Percentiles rank a stretch among this genome's conserved stretches.
Evolutionary conservation across 2,888 invertebrate species (phyloP).

Genomic region (Xylophagus ater): DNA sequence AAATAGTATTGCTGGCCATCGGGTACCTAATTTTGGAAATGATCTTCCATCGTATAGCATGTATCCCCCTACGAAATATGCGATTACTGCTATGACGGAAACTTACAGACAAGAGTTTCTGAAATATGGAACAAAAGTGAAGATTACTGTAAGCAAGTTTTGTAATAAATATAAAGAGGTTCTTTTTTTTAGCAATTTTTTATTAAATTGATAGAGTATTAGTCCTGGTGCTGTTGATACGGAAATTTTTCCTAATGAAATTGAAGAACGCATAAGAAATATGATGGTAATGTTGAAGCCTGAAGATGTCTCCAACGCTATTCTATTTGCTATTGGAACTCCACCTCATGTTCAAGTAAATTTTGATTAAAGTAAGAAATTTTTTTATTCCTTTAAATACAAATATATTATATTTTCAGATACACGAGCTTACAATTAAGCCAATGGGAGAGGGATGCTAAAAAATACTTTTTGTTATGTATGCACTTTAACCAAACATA

Average conservation of each 20-base stretch:
- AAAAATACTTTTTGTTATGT: background rate
- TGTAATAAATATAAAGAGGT: too few relatives aligned
- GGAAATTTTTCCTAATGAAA: constrained; percentile 25
- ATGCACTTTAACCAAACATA: too few relatives aligned
- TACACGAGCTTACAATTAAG: constrained; percentile 28
- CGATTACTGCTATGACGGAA: constrained; percentile 20
- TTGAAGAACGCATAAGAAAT: constrained; percentile 14
- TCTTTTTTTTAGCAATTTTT: too few relatives aligned
- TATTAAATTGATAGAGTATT: constrained; percentile 28
- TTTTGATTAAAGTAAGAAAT: too few relatives aligned
- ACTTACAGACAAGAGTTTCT: constrained; percentile 19
- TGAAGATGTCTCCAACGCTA: constrained; percentile 24
- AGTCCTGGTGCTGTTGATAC: constrained; percentile 37
- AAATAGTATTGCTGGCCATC: constrained; percentile 34
- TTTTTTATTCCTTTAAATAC: too few relatives aligned
- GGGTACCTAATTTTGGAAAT: constrained; percentile 11
- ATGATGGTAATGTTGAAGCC: constrained; percentile 4
- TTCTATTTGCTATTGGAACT: constrained; percentile 26
- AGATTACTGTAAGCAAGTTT: constrained; percentile 18
- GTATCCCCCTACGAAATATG: constrained; percentile 31
- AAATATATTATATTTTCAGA: too few relatives aligned
- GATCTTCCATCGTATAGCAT: constrained; percentile 27
- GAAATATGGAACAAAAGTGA: constrained; percentile 12
- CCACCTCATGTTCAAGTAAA: constrained; percentile 26
- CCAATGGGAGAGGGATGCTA: constrained; percentile 25